A percentile compares a stretch with the other conserved stretches of the same genome.
Evolutionary conservation across 1,140 invertebrate species (phyloP).

Genomic region (Frieseomelitta varia): DNA sequence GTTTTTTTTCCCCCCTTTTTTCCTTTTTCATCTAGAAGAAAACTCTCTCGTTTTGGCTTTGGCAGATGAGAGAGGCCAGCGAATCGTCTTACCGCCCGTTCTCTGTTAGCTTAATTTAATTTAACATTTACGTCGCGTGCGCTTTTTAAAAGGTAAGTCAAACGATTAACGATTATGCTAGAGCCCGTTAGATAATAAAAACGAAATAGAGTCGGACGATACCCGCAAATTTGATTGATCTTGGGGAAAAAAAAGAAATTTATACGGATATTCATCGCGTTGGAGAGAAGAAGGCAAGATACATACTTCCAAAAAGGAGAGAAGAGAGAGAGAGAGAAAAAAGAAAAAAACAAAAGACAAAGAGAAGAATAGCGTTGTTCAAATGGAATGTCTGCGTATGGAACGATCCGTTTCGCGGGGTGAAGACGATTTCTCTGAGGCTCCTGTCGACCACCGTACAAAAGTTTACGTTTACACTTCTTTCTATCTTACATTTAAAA

Average conservation of each 20-base stretch:
- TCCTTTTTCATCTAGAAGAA: conserved; percentile 31
- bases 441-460: conserved; percentile 65
- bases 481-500: conserved; percentile 53
- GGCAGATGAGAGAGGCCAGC: conserved; percentile 67
- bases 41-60: conserved; percentile 57
- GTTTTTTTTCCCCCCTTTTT: not conserved
- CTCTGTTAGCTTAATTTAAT: conserved; percentile 51
- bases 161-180: conserved; percentile 58
- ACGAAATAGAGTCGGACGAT: not conserved
- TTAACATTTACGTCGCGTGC: conserved; percentile 41
- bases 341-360: not conserved
- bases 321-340: not conserved
- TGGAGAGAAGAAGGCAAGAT: not conserved
- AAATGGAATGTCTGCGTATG: conserved; percentile 78
- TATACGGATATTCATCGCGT: not conserved
- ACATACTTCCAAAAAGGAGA: no score
- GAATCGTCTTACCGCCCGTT: conserved; percentile 63
- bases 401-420: conserved; percentile 64
- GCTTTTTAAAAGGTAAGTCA: not conserved
- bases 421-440: conserved; percentile 67
- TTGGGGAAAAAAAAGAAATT: no score
- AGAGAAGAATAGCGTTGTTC: conserved; percentile 54
- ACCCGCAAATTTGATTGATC: not conserved
- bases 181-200: conserved; percentile 25
- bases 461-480: conserved; percentile 27